These are phyloP conservation scores for Stenichneumon culpator DNA, from an alignment of 2,888 invertebrate genomes.

Conservation along the genomic window DNA sequence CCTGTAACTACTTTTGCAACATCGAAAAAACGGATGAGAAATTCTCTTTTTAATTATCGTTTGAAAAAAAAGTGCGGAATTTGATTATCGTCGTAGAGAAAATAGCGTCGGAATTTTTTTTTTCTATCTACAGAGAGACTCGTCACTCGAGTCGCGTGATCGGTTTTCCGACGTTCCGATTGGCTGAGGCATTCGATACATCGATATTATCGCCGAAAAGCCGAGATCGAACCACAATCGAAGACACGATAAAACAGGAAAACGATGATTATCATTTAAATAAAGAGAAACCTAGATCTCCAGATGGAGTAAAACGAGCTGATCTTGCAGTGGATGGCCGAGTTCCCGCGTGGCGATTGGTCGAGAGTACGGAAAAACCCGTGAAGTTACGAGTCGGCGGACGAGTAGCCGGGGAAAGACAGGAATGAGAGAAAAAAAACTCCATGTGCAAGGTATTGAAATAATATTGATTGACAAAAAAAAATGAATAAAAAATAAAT, in stretches of 20 bases:
- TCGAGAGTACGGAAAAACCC: constrained; percentile 32
- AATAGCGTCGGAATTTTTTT: too few relatives aligned
- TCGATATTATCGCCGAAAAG: not conserved
- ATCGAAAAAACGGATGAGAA: too few relatives aligned
- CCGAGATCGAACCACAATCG: not conserved
- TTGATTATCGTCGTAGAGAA: too few relatives aligned
- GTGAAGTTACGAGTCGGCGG: constrained; percentile 37
- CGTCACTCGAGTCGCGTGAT: too few relatives aligned
- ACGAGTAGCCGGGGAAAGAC: constrained; percentile 66
- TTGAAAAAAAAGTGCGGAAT: too few relatives aligned
- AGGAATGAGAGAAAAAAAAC: constrained; percentile 55
- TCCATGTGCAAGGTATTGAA: constrained; percentile 65
- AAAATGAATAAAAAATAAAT: constrained; percentile 36
- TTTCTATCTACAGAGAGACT: too few relatives aligned
- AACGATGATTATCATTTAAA: not conserved
- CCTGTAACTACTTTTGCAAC: too few relatives aligned
- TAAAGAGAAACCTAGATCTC: not conserved
- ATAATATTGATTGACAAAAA: constrained; percentile 23
- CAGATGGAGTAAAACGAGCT: too few relatives aligned
- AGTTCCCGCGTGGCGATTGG: not conserved
- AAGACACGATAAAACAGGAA: not conserved
- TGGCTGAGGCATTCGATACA: not conserved
- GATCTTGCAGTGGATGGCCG: not conserved
- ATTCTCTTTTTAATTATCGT: too few relatives aligned
- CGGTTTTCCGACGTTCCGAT: too few relatives aligned